Evolutionary conservation across 2,888 invertebrate species (phyloP).

Genomic region (Cremastinae sp.): DNA sequence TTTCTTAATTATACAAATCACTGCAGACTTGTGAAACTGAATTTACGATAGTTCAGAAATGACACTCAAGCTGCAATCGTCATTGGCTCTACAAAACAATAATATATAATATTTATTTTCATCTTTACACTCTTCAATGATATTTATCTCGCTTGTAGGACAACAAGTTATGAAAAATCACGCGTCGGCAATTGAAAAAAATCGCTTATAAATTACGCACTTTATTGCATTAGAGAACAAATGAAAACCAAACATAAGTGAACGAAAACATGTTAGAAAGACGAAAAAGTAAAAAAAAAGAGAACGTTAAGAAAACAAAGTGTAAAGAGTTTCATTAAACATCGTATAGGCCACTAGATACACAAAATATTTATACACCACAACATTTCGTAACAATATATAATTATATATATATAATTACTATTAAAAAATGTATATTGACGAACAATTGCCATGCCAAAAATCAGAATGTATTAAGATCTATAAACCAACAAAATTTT

Average conservation of each 20-base stretch:
- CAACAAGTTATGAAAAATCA: constrained; percentile 23
- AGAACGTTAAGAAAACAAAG: constrained; percentile 24
- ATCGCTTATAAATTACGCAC: constrained; percentile 60
- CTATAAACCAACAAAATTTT: constrained; percentile 55
- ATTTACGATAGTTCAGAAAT: neutral
- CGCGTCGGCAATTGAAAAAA: constrained; percentile 40
- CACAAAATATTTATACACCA: constrained; percentile 67
- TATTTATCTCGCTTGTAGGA: constrained; percentile 9
- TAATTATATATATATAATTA: constrained; percentile 38
- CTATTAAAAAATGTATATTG: constrained; percentile 46
- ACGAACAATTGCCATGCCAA: constrained; percentile 76
- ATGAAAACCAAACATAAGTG: constrained; percentile 19
- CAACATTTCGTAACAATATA: constrained; percentile 65
- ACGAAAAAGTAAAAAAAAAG: constrained; percentile 15
- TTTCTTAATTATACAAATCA: neutral
- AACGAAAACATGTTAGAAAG: constrained; percentile 8
- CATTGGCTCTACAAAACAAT: constrained; percentile 50
- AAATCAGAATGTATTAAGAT: constrained; percentile 63
- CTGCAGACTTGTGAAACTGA: neutral
- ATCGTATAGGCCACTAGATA: constrained; percentile 69
- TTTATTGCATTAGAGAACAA: constrained; percentile 52
- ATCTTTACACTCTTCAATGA: neutral
- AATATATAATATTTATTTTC: constrained; percentile 3
- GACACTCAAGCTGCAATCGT: constrained; percentile 58
- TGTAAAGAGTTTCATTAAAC: constrained; percentile 45